These are phyloP conservation scores for Bombyx mori DNA, from an alignment of 1,140 invertebrate species.

Conservation along the genomic window DNA sequence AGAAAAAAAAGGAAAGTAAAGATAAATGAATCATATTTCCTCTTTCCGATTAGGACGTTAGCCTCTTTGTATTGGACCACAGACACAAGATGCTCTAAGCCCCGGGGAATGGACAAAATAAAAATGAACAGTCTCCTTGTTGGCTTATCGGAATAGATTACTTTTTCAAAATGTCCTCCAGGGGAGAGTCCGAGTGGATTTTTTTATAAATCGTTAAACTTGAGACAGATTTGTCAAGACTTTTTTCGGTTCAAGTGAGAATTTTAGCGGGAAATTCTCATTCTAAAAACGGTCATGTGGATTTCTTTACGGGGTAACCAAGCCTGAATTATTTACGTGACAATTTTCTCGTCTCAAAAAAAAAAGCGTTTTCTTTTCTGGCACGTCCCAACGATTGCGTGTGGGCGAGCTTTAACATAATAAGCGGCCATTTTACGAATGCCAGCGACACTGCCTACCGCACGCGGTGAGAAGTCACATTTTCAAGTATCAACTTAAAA, in stretches of 20 bases:
- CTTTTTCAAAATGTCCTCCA: constrained; percentile 62
- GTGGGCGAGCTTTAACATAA: constrained; percentile 51
- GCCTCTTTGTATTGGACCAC: constrained; percentile 15
- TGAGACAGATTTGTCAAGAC: constrained; percentile 20
- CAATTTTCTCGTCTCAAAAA: constrained; percentile 23
- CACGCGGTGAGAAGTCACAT: constrained; percentile 41
- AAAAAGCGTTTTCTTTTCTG: constrained; percentile 25
- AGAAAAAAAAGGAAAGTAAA: no score
- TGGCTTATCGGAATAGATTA: constrained; percentile 69
- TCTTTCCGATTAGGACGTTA: no score
- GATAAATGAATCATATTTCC: no score
- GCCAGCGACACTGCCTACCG: constrained; percentile 44
- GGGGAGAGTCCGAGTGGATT: constrained; percentile 33
- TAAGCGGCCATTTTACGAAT: constrained; percentile 41
- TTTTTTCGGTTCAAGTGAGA: constrained; percentile 27
- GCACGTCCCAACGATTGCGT: constrained; percentile 41
- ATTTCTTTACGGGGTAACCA: constrained; percentile 28
- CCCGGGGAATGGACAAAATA: constrained; percentile 65
- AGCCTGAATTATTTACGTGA: constrained; percentile 28
- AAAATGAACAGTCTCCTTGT: constrained; percentile 65
- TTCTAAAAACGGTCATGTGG: constrained; percentile 5
- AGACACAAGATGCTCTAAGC: constrained; percentile 47
- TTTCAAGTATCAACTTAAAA: constrained; percentile 49
- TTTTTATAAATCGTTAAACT: constrained; percentile 40
- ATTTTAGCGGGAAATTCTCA: constrained; percentile 19